These are phyloP conservation scores for Geococcyx californianus DNA, from an alignment of 2,113 vertebrate genomes.

Conservation along the genomic window DNA sequence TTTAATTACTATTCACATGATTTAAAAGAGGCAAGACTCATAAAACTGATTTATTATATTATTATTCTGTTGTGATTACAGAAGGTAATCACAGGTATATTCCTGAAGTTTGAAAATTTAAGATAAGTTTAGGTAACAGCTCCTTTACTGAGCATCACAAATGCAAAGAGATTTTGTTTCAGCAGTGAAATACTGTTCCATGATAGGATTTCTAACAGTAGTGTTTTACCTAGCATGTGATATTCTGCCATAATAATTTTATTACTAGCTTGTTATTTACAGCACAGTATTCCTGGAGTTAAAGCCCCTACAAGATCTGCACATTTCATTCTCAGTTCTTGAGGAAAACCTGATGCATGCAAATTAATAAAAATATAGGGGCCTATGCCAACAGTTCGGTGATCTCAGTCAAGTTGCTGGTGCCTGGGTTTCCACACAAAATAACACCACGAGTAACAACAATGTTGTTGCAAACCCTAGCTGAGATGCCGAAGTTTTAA, in stretches of 20 bases:
- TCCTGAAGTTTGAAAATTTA: constrained; percentile 41
- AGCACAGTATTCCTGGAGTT: background rate
- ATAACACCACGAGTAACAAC: background rate
- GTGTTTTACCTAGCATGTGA: background rate
- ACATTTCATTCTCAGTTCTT: background rate
- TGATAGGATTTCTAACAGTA: background rate
- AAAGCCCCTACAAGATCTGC: background rate
- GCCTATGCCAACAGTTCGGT: background rate
- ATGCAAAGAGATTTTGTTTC: background rate
- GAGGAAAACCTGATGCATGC: background rate
- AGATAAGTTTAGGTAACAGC: constrained; percentile 11
- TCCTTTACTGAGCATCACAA: background rate
- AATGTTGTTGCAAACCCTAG: background rate
- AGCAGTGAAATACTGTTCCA: background rate
- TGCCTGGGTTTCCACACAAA: background rate
- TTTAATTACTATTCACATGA: constrained; percentile 58
- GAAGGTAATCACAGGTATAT: constrained; percentile 12
- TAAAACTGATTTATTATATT: constrained; percentile 47
- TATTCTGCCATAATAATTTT: constrained; percentile 9
- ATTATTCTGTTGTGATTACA: constrained; percentile 34
- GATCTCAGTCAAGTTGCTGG: background rate
- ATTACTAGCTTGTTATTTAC: background rate
- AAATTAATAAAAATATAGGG: background rate
- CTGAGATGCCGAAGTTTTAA: background rate
- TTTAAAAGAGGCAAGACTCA: constrained; percentile 34